A percentile compares a stretch with the other conserved stretches of the same genome.
Evolutionary conservation across 1,140 invertebrate genomes (phyloP).

Genomic region (Monochamus saltuarius): DNA sequence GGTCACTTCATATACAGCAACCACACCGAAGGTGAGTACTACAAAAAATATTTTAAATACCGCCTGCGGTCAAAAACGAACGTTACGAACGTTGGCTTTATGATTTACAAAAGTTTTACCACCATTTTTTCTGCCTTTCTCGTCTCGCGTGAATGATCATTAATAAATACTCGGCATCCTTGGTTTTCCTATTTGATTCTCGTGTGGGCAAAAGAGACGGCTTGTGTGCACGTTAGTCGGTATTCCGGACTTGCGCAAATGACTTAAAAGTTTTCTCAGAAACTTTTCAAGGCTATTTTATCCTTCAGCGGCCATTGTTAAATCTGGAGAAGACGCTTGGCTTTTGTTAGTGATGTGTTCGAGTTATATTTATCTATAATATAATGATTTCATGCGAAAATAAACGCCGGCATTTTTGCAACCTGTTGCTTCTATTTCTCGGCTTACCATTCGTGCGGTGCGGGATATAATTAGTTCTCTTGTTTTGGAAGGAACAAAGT

Average conservation of each 20-base stretch:
- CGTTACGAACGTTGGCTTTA: slow-evolving; percentile 21
- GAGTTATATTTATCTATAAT: slow-evolving; percentile 16
- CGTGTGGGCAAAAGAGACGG: slow-evolving; percentile 15
- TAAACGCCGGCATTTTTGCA: slow-evolving; percentile 29
- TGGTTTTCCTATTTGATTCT: slow-evolving; percentile 4
- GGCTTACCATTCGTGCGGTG: slow-evolving; percentile 10
- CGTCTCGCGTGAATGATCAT: slow-evolving; percentile 29
- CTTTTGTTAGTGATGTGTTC: slow-evolving; percentile 34
- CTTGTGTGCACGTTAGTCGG: slow-evolving; percentile 17
- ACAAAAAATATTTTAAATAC: slow-evolving; percentile 12
- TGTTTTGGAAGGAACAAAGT: slow-evolving; percentile 22
- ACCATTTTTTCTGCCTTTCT: slow-evolving; percentile 43
- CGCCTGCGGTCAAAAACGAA: slow-evolving; percentile 21
- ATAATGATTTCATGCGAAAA: slow-evolving; percentile 20
- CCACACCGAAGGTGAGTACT: slow-evolving; percentile 24
- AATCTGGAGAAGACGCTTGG: slow-evolving; percentile 47
- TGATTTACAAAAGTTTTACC: slow-evolving; percentile 34
- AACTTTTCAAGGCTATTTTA: slow-evolving; percentile 49
- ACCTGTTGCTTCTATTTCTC: slow-evolving; percentile 34
- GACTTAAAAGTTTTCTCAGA: slow-evolving; percentile 49
- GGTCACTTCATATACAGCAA: slow-evolving; percentile 4
- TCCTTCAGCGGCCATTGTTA: slow-evolving; percentile 51
- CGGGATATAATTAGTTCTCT: slow-evolving; percentile 15
- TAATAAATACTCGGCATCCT: slow-evolving; percentile 6
- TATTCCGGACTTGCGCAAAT: slow-evolving; percentile 37